These are phyloP conservation scores for Phyto melanocephala DNA, from an alignment of 2,888 invertebrate genomes.

Conservation along the genomic window DNA sequence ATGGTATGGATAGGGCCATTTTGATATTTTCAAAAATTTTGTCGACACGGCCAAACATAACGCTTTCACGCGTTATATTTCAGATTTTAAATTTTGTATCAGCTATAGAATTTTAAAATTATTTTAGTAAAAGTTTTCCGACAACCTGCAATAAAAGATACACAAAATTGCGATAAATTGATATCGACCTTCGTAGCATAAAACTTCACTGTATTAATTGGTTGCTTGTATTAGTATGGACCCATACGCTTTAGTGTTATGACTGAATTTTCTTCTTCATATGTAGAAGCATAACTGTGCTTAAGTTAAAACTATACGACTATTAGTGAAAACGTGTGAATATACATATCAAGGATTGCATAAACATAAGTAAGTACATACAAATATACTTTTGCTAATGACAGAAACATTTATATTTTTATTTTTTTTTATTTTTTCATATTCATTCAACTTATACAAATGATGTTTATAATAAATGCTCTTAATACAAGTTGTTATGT, in stretches of 20 bases:
- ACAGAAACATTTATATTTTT: constrained; percentile 14
- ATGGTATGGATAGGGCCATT: no score
- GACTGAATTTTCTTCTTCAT: background rate
- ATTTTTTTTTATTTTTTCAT: background rate
- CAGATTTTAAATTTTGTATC: no score
- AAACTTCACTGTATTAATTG: background rate
- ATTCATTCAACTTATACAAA: constrained; percentile 43
- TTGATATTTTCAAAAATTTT: no score
- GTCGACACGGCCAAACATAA: no score
- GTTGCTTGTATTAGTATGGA: background rate
- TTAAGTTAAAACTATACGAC: background rate
- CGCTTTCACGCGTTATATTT: no score
- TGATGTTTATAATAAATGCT: constrained; percentile 22
- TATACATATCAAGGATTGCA: no score
- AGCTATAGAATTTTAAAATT: no score
- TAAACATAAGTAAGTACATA: background rate
- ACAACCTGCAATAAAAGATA: no score
- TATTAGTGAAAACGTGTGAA: background rate
- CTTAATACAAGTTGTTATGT: background rate
- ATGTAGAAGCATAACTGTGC: no score
- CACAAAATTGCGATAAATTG: no score
- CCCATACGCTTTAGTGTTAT: constrained; percentile 6
- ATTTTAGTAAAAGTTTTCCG: no score
- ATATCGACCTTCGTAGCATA: background rate
- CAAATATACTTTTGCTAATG: constrained; percentile 11